Conservation (phyloP, 2,113 vertebrate genomes). For the Mormoops blainvillei region DNA sequence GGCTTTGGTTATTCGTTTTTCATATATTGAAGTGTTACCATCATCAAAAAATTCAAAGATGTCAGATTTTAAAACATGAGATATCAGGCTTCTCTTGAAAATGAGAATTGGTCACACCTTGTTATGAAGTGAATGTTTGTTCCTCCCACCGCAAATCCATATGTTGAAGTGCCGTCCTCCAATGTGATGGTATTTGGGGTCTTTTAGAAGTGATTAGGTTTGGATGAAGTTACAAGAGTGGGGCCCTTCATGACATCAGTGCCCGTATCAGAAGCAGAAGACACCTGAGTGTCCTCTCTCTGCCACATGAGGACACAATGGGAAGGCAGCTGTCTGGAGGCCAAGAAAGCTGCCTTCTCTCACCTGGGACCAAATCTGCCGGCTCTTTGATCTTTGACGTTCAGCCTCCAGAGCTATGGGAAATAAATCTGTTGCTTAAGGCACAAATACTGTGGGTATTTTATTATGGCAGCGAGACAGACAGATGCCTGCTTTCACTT, state of each 20-base stretch:
- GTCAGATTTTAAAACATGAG: background rate
- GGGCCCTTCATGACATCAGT: background rate
- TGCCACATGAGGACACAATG: background rate
- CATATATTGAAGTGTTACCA: background rate
- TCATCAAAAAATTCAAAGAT: background rate
- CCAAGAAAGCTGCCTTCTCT: background rate
- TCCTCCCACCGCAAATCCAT: background rate
- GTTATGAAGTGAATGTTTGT: no score
- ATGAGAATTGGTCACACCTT: background rate
- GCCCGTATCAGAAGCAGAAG: background rate
- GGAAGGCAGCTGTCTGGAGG: background rate
- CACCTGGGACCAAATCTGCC: background rate
- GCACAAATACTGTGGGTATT: no score
- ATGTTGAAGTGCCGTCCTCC: background rate
- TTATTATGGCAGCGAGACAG: background rate
- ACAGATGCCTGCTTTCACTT: fast-evolving
- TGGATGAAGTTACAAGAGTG: background rate
- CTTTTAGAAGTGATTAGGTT: background rate
- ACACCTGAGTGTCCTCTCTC: background rate
- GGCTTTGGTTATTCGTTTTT: background rate
- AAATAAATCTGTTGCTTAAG: background rate
- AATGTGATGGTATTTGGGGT: background rate
- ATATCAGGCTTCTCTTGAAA: background rate
- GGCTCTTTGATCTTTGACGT: background rate
- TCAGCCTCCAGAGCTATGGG: background rate